These are phyloP conservation scores for Salpingus planirostris DNA, from an alignment of 2,888 invertebrate species.

Conservation along the genomic window DNA sequence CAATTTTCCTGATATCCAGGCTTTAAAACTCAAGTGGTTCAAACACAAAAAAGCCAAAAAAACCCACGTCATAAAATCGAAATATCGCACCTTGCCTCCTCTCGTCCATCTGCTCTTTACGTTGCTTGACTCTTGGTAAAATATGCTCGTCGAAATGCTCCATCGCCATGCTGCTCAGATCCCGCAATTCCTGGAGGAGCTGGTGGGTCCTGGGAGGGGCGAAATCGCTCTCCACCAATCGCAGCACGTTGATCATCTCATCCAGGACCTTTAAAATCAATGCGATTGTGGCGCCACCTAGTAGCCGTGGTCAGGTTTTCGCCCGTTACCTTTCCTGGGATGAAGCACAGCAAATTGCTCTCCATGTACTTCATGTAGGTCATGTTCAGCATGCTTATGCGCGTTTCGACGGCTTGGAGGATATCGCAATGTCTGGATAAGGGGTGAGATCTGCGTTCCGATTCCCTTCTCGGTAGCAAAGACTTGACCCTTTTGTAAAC, in stretches of 20 bases:
- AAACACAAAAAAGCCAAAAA: constrained; percentile 7
- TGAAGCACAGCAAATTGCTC: constrained; percentile 76
- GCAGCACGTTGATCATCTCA: constrained; percentile 70
- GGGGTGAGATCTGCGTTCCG: constrained; percentile 77
- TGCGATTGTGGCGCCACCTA: too few species aligned
- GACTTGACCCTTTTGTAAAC: constrained; percentile 73
- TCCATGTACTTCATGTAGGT: constrained; percentile 87
- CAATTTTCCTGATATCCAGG: background rate
- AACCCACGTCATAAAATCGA: constrained; percentile 8
- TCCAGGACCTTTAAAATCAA: constrained; percentile 83
- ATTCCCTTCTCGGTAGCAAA: constrained; percentile 78
- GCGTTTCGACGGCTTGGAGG: constrained; percentile 80
- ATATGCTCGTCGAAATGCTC: constrained; percentile 93
- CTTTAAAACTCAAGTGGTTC: constrained; percentile 3
- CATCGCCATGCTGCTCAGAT: constrained; percentile 92
- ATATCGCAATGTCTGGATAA: constrained; percentile 85
- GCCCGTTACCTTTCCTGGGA: constrained; percentile 74
- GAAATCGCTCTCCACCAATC: constrained; percentile 55
- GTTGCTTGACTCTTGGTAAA: constrained; percentile 43
- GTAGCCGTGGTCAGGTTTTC: constrained; percentile 2
- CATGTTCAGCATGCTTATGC: constrained; percentile 88
- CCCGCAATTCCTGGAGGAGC: constrained; percentile 72
- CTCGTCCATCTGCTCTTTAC: constrained; percentile 19
- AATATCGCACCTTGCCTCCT: constrained; percentile 20
- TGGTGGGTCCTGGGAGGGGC: constrained; percentile 69